These are phyloP conservation scores for Distichodus sexfasciatus DNA, from an alignment of 2,797 vertebrate genomes.

Conservation along the genomic window DNA sequence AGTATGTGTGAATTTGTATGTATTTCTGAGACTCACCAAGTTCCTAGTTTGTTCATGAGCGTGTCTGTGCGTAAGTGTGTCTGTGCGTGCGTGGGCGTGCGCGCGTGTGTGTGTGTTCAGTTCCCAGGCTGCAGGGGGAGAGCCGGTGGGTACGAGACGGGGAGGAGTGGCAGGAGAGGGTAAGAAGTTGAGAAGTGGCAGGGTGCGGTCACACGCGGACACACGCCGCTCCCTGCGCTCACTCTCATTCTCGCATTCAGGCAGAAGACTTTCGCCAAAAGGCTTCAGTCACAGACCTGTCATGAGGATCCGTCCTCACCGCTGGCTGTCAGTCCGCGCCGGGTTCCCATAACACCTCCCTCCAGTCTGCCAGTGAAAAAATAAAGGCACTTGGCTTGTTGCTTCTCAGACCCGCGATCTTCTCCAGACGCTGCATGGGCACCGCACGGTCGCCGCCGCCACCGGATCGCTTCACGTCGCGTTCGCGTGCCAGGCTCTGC, in stretches of 20 bases:
- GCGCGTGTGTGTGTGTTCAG: too few species aligned
- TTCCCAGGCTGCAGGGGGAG: too few species aligned
- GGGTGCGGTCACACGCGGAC: slow-evolving; percentile 93
- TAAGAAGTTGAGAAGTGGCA: slow-evolving; percentile 79
- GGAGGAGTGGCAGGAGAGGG: slow-evolving; percentile 77
- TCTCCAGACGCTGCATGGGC: too few species aligned
- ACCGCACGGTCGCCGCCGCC: too few species aligned
- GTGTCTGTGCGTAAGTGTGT: slow-evolving; percentile 9
- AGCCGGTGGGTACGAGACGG: slow-evolving; percentile 59
- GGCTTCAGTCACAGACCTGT: too few species aligned
- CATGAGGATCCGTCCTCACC: slow-evolving; percentile 72
- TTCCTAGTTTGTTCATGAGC: too few species aligned
- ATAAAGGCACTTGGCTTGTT: slow-evolving; percentile 75
- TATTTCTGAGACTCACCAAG: too few species aligned
- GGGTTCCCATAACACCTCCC: slow-evolving; percentile 76
- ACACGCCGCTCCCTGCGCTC: slow-evolving; percentile 86
- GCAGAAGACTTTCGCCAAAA: too few species aligned
- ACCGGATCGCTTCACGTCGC: slow-evolving; percentile 46
- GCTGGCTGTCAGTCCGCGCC: slow-evolving; percentile 58
- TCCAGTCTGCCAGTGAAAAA: slow-evolving; percentile 77
- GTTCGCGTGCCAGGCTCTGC: slow-evolving; percentile 52
- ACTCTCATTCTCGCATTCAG: slow-evolving; percentile 78
- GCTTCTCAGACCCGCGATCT: slow-evolving; percentile 59
- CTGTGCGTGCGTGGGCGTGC: slow-evolving; percentile 27
- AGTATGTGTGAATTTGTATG: too few species aligned